Conservation (phyloP, 2,797 vertebrate genomes). For the Allobates femoralis region DNA sequence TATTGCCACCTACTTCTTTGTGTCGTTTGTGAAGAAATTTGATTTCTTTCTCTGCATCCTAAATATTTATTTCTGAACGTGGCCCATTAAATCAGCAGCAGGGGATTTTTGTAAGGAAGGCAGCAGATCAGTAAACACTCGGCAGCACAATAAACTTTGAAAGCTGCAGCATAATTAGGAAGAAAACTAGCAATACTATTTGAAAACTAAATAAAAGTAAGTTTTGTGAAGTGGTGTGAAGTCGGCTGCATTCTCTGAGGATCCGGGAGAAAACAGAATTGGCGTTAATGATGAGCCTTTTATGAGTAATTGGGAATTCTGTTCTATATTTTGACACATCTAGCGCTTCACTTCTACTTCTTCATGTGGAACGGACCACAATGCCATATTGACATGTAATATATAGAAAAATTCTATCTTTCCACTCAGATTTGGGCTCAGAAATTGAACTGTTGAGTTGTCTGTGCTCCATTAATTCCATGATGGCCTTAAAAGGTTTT, state of each 20-base stretch:
- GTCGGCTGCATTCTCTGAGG: constrained; percentile 9
- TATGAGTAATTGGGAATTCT: constrained; percentile 29
- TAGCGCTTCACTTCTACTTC: no score
- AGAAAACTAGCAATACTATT: not conserved
- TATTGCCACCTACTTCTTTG: not conserved
- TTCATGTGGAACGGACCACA: constrained; percentile 4
- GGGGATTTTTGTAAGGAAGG: constrained; percentile 22
- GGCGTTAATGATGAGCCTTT: constrained; percentile 26
- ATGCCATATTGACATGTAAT: constrained; percentile 15
- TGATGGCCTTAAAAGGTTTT: not conserved
- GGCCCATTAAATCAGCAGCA: constrained; percentile 49
- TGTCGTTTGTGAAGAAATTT: not conserved
- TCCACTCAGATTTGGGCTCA: not conserved
- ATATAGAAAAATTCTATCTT: constrained; percentile 8
- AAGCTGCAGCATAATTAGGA: constrained; percentile 48
- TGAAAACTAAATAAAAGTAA: constrained; percentile 41
- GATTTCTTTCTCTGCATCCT: not conserved
- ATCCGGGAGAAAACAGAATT: constrained; percentile 22
- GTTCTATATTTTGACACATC: constrained; percentile 15
- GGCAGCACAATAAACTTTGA: constrained; percentile 19
- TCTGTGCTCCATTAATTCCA: not conserved
- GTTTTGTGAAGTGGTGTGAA: constrained; percentile 1
- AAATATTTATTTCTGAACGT: constrained; percentile 41
- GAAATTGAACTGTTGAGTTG: not conserved
- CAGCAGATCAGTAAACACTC: constrained; percentile 29